phyloP scores from a whole-genome alignment of 2,888 invertebrate genomes.

The Aleiodes testaceus region DNA sequence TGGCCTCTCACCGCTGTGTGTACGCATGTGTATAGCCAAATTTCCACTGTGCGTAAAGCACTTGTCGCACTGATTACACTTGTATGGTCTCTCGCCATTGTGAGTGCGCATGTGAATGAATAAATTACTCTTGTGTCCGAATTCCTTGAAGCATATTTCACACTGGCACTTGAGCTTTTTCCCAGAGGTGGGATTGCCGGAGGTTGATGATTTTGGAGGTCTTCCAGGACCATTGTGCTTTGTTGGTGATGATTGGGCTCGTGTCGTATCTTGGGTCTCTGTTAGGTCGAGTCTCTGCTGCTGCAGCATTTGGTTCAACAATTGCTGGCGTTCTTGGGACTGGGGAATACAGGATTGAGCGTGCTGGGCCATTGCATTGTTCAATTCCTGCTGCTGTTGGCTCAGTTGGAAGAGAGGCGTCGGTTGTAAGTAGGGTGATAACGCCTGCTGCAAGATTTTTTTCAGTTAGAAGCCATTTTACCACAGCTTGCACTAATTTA shows the following conservation, averaged over 20 bases:
- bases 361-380: constrained; percentile 15
- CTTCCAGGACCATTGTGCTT: constrained; percentile 64
- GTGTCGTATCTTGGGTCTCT: neutral
- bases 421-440: constrained; percentile 56
- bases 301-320: constrained; percentile 45
- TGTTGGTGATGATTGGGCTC: constrained; percentile 43
- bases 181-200: constrained; percentile 42
- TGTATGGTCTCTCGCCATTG: constrained; percentile 70
- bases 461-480: neutral
- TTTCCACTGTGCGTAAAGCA: constrained; percentile 72
- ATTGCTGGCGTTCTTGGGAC: constrained; percentile 38
- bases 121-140: constrained; percentile 70
- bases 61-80: constrained; percentile 70
- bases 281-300: constrained; percentile 28
- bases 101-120: constrained; percentile 72
- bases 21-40: constrained; percentile 70
- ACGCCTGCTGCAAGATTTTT: constrained; percentile 51
- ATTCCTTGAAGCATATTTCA: constrained; percentile 71
- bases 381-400: constrained; percentile 44
- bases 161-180: constrained; percentile 70
- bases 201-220: constrained; percentile 59
- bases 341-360: constrained; percentile 41
- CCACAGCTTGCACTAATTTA: too few relatives aligned
- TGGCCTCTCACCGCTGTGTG: constrained; percentile 70
- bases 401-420: constrained; percentile 37